Conservation (phyloP, 2,888 invertebrate genomes). For the Acleris emargana region DNA sequence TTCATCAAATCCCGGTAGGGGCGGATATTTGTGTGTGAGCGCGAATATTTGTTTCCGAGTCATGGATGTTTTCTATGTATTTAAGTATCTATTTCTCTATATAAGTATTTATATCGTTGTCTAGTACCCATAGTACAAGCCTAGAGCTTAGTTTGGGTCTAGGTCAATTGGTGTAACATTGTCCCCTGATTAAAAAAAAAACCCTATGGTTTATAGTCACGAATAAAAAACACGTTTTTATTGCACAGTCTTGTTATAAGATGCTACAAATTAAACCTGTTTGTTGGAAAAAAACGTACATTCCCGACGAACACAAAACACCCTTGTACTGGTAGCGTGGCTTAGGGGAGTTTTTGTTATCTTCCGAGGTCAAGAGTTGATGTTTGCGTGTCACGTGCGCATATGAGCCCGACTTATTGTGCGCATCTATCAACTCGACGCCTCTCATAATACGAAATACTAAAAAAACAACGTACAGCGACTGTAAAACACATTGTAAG, state of each 20-base stretch:
- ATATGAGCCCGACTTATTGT: slow-evolving; percentile 36
- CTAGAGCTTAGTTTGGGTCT: too few relatives aligned
- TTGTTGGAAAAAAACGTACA: slow-evolving; percentile 21
- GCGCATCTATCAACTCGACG: slow-evolving; percentile 37
- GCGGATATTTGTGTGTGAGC: too few relatives aligned
- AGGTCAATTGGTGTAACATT: too few relatives aligned
- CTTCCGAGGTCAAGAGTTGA: slow-evolving; percentile 32
- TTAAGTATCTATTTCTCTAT: too few relatives aligned
- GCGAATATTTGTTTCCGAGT: too few relatives aligned
- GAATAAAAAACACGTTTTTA: background rate
- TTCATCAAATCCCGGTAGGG: too few relatives aligned
- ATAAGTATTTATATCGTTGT: too few relatives aligned
- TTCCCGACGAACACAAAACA: slow-evolving; percentile 27
- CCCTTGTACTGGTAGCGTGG: slow-evolving; percentile 27
- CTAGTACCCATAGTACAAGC: too few relatives aligned
- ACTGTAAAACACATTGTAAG: slow-evolving; percentile 18
- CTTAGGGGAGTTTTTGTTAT: slow-evolving; percentile 33
- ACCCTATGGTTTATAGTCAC: too few relatives aligned
- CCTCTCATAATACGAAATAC: slow-evolving; percentile 30
- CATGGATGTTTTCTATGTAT: too few relatives aligned
- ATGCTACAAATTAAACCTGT: slow-evolving; percentile 11
- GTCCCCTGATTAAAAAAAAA: too few relatives aligned
- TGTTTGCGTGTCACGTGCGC: slow-evolving; percentile 33
- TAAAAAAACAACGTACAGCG: slow-evolving; percentile 24
- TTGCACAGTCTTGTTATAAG: slow-evolving; percentile 1